Conservation (phyloP, 53 echinoderm and acorn worm genomes). For the Actinopyga echinites region DNA sequence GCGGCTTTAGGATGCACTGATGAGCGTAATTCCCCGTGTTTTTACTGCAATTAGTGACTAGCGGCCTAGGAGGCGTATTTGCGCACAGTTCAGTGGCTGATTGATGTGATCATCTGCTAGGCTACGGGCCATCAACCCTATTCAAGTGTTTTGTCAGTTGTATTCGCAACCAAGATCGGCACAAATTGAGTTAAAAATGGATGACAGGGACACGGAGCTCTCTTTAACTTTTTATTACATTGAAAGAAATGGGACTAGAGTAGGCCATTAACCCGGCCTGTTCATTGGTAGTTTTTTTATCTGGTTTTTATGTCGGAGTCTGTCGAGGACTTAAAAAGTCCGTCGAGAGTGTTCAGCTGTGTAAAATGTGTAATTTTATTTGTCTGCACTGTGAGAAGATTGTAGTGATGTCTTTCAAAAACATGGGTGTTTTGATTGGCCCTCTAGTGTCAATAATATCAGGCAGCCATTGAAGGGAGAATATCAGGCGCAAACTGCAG, state of each 20-base stretch:
- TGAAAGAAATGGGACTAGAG: neutral
- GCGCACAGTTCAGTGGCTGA: slow-evolving; percentile 33
- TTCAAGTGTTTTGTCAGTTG: slow-evolving; percentile 35
- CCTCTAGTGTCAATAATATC: slow-evolving; percentile 1
- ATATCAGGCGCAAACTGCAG: too few relatives aligned
- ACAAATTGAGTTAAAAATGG: slow-evolving; percentile 33
- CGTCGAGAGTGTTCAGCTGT: slow-evolving; percentile 21
- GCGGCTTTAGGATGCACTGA: slow-evolving; percentile 45
- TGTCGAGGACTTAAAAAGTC: neutral
- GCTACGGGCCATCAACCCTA: slow-evolving; percentile 41
- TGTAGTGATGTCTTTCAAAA: neutral
- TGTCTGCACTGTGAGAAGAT: neutral
- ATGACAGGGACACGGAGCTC: slow-evolving; percentile 27
- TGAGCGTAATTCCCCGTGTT: slow-evolving; percentile 31
- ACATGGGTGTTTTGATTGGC: neutral
- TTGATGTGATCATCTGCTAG: slow-evolving; percentile 28
- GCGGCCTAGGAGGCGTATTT: slow-evolving; percentile 32
- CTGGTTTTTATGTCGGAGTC: neutral
- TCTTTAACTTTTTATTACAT: neutral
- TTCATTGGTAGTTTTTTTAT: neutral
- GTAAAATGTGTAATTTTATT: slow-evolving; percentile 24
- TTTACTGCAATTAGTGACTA: slow-evolving; percentile 36
- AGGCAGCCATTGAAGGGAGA: neutral
- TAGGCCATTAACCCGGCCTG: slow-evolving; percentile 22
- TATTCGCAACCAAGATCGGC: slow-evolving; percentile 14